A percentile compares a stretch with the other conserved stretches of the same genome.
These are phyloP conservation scores for Paracanthobrama guichenoti DNA, from an alignment of 2,113 vertebrate species.

Conservation along the genomic window DNA sequence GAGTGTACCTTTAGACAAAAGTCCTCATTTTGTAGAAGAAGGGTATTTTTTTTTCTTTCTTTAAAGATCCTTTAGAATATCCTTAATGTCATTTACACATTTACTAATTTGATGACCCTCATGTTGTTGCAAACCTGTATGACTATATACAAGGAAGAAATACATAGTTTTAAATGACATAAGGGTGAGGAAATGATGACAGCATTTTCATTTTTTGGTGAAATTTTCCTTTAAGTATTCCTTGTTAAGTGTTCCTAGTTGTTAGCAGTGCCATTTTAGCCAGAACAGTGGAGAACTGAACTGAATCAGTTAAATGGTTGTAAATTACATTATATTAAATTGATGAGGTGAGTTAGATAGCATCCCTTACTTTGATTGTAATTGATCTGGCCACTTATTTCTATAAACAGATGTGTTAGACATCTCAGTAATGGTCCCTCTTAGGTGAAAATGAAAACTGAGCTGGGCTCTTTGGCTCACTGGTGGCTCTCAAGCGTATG, in stretches of 20 bases:
- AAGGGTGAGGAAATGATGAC: not conserved
- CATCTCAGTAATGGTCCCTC: conserved; percentile 47
- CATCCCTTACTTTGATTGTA: conserved; percentile 55
- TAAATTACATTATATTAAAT: conserved; percentile 27
- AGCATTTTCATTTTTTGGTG: not conserved
- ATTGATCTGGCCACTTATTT: conserved; percentile 56
- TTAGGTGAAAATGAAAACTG: conserved; percentile 53
- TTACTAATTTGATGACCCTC: too few species aligned
- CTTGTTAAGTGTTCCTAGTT: not conserved
- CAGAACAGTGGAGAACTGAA: not conserved
- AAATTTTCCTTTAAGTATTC: not conserved
- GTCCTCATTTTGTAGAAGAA: not conserved
- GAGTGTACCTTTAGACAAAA: not conserved
- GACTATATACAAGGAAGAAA: too few species aligned
- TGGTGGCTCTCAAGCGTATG: not conserved
- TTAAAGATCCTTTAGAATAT: too few species aligned
- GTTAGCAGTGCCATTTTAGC: not conserved
- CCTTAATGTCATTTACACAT: too few species aligned
- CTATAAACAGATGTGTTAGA: conserved; percentile 57
- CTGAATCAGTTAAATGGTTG: not conserved
- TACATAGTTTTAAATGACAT: too few species aligned
- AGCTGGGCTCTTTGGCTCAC: conserved; percentile 7
- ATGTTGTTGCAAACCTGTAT: too few species aligned
- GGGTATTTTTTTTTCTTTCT: too few species aligned
- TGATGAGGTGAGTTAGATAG: conserved; percentile 43